Evolutionary conservation across 2,113 vertebrate species (phyloP).

Genomic region (Phyllostomus hastatus): DNA sequence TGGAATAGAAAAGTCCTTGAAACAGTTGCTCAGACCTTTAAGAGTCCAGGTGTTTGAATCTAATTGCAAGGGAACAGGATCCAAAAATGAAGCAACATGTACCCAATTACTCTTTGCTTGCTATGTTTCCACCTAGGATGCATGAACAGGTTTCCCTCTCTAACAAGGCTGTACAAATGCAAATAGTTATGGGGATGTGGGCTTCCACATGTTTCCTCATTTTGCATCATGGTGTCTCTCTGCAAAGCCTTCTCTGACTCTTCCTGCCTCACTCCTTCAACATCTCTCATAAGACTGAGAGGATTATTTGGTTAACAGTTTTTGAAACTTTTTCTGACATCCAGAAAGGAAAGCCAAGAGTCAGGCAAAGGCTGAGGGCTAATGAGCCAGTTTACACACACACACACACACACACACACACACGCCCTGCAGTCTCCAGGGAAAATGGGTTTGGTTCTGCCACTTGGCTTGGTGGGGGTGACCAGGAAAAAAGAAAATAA

Average conservation of each 20-base stretch:
- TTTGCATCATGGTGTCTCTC: neutral
- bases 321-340: slow-evolving; percentile 23
- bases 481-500: neutral
- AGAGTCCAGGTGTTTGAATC: neutral
- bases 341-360: neutral
- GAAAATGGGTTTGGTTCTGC: neutral
- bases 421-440: neutral
- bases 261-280: neutral
- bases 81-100: neutral
- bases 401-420: neutral
- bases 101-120: neutral
- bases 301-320: neutral
- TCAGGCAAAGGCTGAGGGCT: neutral
- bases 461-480: neutral
- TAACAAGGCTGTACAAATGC: neutral
- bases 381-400: neutral
- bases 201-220: neutral
- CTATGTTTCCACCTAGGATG: neutral
- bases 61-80: neutral
- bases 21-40: neutral
- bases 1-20: neutral
- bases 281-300: neutral
- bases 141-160: neutral
- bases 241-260: neutral
- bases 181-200: neutral